Conservation (phyloP, 2,888 invertebrate genomes). For the Acrobasis consociella region DNA sequence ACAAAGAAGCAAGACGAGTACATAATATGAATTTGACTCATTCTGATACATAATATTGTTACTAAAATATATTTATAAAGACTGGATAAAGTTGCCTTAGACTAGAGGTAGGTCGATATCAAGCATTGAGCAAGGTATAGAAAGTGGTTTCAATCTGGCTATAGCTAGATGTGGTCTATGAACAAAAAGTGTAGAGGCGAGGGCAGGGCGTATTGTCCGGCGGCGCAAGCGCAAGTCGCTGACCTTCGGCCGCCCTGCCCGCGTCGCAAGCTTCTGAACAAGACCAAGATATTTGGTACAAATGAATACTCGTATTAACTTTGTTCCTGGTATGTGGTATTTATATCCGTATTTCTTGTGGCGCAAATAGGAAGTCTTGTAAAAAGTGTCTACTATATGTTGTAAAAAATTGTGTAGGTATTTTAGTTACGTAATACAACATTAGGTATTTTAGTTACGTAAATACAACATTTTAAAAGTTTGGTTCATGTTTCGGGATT, state of each 20-base stretch:
- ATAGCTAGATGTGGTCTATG: constrained; percentile 6
- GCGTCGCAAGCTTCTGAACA: constrained; percentile 12
- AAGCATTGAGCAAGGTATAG: constrained; percentile 11
- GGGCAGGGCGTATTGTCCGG: constrained; percentile 51
- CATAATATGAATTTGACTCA: no score
- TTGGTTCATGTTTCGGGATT: neutral
- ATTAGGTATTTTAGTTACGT: no score
- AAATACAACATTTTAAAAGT: neutral
- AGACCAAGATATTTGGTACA: constrained; percentile 8
- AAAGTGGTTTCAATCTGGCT: neutral
- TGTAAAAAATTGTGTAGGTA: no score
- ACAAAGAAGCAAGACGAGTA: no score
- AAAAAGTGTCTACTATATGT: neutral
- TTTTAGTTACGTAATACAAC: no score
- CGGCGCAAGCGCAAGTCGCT: constrained; percentile 59
- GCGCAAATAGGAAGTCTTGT: neutral
- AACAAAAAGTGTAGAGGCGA: constrained; percentile 19
- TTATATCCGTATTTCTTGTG: constrained; percentile 6
- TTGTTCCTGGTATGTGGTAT: constrained; percentile 1
- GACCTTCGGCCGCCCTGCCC: constrained; percentile 58
- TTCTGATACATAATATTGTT: no score
- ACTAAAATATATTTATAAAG: neutral
- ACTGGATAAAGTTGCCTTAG: neutral
- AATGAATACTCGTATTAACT: neutral
- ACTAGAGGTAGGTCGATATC: neutral